Conservation (phyloP, 2,797 vertebrate species). For the Pangasius mekongensis region DNA sequence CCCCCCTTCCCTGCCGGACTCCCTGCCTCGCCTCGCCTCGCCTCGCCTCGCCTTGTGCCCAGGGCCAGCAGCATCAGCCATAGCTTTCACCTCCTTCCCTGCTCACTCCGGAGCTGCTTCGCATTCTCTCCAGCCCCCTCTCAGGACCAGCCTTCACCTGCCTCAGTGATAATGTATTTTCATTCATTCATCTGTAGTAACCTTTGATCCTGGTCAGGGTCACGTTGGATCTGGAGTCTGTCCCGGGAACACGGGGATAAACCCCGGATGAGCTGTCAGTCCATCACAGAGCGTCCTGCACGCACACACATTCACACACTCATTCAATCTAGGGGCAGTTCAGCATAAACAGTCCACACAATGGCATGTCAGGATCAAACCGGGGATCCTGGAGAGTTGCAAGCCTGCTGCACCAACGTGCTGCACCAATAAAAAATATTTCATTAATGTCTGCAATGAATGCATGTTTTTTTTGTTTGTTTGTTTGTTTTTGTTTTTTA, state of each 20-base stretch:
- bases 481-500: background rate
- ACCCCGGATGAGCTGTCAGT: background rate
- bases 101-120: background rate
- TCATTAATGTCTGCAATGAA: background rate
- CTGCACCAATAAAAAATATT: background rate
- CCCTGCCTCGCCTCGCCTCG: constrained; percentile 32
- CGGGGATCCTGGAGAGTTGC: background rate
- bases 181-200: background rate
- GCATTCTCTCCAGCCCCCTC: background rate
- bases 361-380: background rate
- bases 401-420: background rate
- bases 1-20: constrained; percentile 58
- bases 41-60: constrained; percentile 37
- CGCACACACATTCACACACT: too few species aligned
- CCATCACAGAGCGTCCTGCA: background rate
- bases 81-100: constrained; percentile 26
- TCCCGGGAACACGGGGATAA: background rate
- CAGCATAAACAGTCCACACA: too few species aligned
- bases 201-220: background rate
- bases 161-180: background rate
- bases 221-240: background rate
- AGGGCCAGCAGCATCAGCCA: constrained; percentile 48
- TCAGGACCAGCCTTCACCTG: background rate
- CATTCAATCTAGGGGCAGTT: background rate
- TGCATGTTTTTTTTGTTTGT: background rate